A percentile compares a stretch with the other conserved stretches of the same genome.
Conservation (phyloP, 1,140 invertebrate genomes). For the Augochlora pura region DNA sequence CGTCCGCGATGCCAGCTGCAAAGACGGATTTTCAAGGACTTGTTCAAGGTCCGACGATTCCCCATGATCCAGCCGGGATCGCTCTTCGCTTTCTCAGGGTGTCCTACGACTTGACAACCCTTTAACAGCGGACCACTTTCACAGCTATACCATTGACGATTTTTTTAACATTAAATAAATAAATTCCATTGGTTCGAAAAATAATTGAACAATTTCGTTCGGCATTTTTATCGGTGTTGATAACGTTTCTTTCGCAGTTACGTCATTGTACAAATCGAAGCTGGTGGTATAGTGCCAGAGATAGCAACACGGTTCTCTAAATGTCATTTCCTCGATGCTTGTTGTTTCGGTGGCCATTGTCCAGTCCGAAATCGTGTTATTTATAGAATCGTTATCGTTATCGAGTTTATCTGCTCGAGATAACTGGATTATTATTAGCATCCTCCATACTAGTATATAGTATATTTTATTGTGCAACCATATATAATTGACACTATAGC, state of each 20-base stretch:
- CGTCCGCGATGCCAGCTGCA: conserved; percentile 42
- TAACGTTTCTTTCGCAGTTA: too few species aligned
- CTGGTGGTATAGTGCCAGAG: not conserved
- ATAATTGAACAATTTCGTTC: too few species aligned
- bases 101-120: too few species aligned
- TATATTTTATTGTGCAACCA: too few species aligned
- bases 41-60: conserved; percentile 29
- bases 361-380: not conserved
- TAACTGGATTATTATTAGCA: not conserved
- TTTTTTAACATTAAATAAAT: too few species aligned
- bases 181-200: too few species aligned
- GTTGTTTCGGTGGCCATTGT: not conserved
- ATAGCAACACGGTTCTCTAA: not conserved
- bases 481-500: too few species aligned
- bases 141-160: too few species aligned
- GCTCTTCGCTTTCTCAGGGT: too few species aligned
- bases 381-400: conserved; percentile 19
- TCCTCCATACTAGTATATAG: not conserved
- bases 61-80: not conserved
- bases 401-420: not conserved
- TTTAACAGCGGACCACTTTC: too few species aligned
- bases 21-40: conserved; percentile 40
- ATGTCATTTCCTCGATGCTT: not conserved
- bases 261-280: too few species aligned
- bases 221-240: too few species aligned